Evolutionary conservation across 2,113 vertebrate species (phyloP).

Genomic region (Oreochromis tanganicae): DNA sequence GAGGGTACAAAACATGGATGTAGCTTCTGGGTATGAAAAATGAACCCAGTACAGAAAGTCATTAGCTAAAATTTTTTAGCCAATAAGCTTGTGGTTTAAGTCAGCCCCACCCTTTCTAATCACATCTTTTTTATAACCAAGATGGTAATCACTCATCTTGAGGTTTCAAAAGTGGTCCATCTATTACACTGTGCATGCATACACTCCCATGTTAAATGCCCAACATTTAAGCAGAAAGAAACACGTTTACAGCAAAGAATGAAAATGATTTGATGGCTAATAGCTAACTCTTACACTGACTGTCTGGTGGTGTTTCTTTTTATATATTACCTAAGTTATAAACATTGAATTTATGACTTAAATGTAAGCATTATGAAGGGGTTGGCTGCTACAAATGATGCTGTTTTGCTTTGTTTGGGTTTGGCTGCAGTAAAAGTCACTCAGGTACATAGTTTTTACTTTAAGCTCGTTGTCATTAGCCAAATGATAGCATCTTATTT

Average conservation of each 20-base stretch:
- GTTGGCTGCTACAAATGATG: not conserved
- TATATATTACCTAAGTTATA: not conserved
- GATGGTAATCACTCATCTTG: not conserved
- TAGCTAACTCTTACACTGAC: not conserved
- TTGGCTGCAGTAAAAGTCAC: not conserved
- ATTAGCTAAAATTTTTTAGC: not conserved
- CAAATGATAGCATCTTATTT: not conserved
- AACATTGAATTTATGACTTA: not conserved
- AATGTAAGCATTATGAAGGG: not conserved
- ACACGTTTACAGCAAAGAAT: not conserved
- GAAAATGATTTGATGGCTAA: not conserved
- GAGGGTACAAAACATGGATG: not conserved
- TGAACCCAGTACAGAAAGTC: not conserved
- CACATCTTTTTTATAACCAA: not conserved
- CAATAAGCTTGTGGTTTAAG: not conserved
- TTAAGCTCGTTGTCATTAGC: not conserved
- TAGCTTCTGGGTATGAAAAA: not conserved
- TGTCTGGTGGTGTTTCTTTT: not conserved
- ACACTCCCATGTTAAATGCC: not conserved
- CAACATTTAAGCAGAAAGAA: not conserved
- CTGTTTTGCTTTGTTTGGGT: not conserved
- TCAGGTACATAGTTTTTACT: not conserved
- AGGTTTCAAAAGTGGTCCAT: not conserved
- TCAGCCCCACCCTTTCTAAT: not conserved
- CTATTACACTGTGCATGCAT: not conserved